Evolutionary conservation across 2,888 invertebrate species (phyloP).

Genomic region (Petrolisthes cinctipes): DNA sequence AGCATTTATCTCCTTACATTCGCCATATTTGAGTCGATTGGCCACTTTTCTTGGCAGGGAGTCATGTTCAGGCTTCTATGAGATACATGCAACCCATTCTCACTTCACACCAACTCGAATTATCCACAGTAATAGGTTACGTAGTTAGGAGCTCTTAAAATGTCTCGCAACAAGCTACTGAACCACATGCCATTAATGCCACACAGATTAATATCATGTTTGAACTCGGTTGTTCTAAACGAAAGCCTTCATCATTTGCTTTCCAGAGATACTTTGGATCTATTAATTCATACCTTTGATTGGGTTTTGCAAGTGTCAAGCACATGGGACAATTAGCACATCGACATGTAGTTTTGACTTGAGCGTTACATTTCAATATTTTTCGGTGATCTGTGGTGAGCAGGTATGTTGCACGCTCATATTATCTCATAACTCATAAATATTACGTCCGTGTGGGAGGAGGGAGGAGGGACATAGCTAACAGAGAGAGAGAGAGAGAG

Average conservation of each 20-base stretch:
- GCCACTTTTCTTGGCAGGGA: neutral
- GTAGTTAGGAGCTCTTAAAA: slow-evolving; percentile 34
- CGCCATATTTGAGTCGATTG: neutral
- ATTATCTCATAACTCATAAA: slow-evolving; percentile 39
- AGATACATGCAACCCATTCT: neutral
- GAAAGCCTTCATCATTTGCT: slow-evolving; percentile 5
- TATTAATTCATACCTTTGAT: neutral
- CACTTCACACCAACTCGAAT: neutral
- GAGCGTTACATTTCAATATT: slow-evolving; percentile 3
- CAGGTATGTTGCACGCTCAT: slow-evolving; percentile 4
- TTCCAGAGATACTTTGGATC: neutral
- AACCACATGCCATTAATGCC: slow-evolving; percentile 37
- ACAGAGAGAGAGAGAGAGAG: neutral
- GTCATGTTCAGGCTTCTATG: neutral
- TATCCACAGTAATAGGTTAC: neutral
- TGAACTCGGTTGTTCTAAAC: slow-evolving; percentile 29
- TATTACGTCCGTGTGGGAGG: slow-evolving; percentile 38
- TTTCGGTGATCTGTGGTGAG: slow-evolving; percentile 5
- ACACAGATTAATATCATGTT: slow-evolving; percentile 27
- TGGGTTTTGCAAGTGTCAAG: neutral
- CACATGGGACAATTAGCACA: neutral
- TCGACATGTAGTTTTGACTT: neutral
- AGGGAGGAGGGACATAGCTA: neutral
- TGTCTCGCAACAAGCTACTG: slow-evolving; percentile 37
- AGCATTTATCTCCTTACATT: slow-evolving; percentile 17